These are phyloP conservation scores for Alitta virens DNA, from an alignment of 2,888 invertebrate species.

Conservation along the genomic window DNA sequence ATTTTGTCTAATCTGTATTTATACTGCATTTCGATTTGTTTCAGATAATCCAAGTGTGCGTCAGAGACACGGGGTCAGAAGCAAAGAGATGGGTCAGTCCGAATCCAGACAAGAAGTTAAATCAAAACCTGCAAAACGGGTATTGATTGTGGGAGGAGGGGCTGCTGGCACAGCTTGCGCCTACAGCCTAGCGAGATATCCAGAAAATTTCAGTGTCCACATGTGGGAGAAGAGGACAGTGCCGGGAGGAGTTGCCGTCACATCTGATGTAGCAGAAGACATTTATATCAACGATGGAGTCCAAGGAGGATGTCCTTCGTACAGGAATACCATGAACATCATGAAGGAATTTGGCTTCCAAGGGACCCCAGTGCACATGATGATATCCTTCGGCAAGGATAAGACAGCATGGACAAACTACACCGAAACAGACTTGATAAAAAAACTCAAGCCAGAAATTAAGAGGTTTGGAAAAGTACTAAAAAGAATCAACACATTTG, in stretches of 20 bases:
- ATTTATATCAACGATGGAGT: conserved; percentile 36
- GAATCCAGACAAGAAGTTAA: too few species aligned
- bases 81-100: too few species aligned
- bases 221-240: conserved; percentile 38
- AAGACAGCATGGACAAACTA: conserved; percentile 42
- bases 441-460: conserved; percentile 34
- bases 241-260: conserved; percentile 38
- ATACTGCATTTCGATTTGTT: too few species aligned
- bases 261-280: conserved; percentile 17
- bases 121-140: background rate
- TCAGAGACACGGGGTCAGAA: too few species aligned
- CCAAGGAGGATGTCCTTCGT: conserved; percentile 40
- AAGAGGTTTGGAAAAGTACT: conserved; percentile 35
- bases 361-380: conserved; percentile 38
- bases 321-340: conserved; percentile 38
- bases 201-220: conserved; percentile 37
- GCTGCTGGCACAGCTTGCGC: conserved; percentile 38
- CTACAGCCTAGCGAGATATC: conserved; percentile 34
- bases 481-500: conserved; percentile 36
- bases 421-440: conserved; percentile 34
- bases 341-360: conserved; percentile 36
- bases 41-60: too few species aligned
- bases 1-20: too few species aligned
- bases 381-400: conserved; percentile 42
- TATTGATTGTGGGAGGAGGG: conserved; percentile 33